Evolutionary conservation across 2,888 invertebrate genomes (phyloP).

Genomic region (Achlya flavicornis): DNA sequence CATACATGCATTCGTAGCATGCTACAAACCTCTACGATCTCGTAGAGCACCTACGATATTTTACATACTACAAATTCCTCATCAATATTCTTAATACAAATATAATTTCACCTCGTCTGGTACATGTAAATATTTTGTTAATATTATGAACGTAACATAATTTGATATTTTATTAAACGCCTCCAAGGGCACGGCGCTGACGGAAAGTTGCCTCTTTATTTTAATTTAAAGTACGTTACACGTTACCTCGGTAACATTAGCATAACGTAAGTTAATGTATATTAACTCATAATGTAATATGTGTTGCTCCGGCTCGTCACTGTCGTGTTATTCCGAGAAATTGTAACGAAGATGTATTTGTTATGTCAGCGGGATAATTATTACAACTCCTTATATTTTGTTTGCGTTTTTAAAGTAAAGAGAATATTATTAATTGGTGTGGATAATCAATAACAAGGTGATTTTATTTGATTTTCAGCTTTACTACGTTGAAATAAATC

Average conservation of each 20-base stretch:
- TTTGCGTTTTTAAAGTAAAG: background rate
- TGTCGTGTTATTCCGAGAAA: constrained; percentile 30
- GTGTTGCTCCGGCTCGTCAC: constrained; percentile 32
- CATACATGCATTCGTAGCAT: no score
- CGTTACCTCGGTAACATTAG: constrained; percentile 26
- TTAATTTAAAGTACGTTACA: constrained; percentile 18
- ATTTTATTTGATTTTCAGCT: no score
- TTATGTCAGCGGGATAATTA: constrained; percentile 8
- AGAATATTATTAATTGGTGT: background rate
- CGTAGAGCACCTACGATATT: no score
- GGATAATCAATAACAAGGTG: no score
- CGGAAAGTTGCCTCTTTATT: constrained; percentile 3
- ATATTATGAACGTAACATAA: background rate
- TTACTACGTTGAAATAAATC: no score
- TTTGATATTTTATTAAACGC: constrained; percentile 1
- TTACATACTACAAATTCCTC: no score
- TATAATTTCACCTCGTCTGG: background rate
- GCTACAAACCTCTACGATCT: no score
- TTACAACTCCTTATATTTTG: background rate
- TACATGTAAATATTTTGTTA: background rate
- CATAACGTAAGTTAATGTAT: constrained; percentile 33
- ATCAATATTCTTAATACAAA: no score
- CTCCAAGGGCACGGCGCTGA: background rate
- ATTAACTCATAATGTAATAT: constrained; percentile 30
- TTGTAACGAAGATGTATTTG: constrained; percentile 35